phyloP scores from a whole-genome alignment of 2,113 vertebrate genomes.

The Miniopterus natalensis region DNA sequence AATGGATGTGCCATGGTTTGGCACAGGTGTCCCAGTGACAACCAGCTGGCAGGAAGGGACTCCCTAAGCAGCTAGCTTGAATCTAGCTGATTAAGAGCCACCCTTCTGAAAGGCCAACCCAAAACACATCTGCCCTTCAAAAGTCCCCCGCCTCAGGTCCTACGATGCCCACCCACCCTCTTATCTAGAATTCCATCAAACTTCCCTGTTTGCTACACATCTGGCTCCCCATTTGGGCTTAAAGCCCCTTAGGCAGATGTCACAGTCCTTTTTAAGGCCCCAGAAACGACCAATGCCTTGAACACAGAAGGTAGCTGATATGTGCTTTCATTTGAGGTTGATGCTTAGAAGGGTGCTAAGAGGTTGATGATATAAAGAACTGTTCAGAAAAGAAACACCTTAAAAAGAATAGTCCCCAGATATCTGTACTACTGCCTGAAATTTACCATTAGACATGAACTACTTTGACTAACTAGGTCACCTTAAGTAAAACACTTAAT shows the following conservation, averaged over 20 bases:
- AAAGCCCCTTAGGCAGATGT: not conserved
- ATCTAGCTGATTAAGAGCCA: constrained; percentile 8
- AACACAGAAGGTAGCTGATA: not conserved
- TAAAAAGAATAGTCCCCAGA: not conserved
- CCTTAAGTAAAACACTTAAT: not conserved
- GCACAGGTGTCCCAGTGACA: constrained; percentile 22
- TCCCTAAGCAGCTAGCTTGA: not conserved
- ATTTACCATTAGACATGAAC: not conserved
- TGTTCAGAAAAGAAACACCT: not conserved
- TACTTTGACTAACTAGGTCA: not conserved
- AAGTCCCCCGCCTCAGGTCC: not conserved
- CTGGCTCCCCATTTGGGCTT: not conserved
- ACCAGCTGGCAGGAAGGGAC: constrained; percentile 50
- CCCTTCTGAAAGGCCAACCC: not conserved
- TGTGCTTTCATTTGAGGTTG: not conserved
- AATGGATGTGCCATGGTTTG: constrained; percentile 35
- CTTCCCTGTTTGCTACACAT: not conserved
- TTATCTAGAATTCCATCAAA: not conserved
- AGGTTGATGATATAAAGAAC: not conserved
- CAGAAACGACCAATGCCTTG: not conserved
- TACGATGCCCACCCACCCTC: not conserved
- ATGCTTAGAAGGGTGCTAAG: constrained; percentile 1
- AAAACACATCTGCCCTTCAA: not conserved
- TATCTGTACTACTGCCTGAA: not conserved
- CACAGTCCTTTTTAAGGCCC: not conserved